Evolutionary conservation across 2,797 vertebrate species (phyloP).

Genomic region (Adrianichthys oophorus): DNA sequence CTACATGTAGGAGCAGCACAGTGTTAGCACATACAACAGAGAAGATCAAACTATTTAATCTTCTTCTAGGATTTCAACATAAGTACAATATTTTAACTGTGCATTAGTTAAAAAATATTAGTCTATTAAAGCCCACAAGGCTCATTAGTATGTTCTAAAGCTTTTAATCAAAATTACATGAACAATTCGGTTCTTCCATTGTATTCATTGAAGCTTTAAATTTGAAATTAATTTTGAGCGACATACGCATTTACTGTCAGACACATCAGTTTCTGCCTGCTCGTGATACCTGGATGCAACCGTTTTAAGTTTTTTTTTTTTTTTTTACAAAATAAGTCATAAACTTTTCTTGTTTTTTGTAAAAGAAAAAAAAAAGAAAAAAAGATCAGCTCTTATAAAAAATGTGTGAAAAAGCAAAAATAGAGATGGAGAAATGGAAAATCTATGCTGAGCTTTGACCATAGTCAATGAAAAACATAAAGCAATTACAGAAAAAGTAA

Average conservation of each 20-base stretch:
- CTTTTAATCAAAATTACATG: constrained; percentile 35
- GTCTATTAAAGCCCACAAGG: not conserved
- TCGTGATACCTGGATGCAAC: not conserved
- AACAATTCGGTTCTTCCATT: constrained; percentile 2
- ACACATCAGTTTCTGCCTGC: not conserved
- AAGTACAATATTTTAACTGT: not conserved
- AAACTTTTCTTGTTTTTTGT: no score
- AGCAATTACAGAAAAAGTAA: constrained; percentile 1
- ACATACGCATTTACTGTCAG: not conserved
- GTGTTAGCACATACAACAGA: not conserved
- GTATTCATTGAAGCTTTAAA: no score
- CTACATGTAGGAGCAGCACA: no score
- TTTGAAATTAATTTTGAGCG: no score
- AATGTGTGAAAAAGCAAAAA: not conserved
- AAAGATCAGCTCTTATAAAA: not conserved
- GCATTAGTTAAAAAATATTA: not conserved
- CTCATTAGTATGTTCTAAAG: not conserved
- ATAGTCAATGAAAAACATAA: not conserved
- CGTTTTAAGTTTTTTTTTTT: no score
- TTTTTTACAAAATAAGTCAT: not conserved
- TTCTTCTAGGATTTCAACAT: not conserved
- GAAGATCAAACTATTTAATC: no score
- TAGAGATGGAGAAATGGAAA: no score
- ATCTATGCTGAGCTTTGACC: no score
- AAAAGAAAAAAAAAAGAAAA: not conserved